These are phyloP conservation scores for Emydura subglobosa DNA, from an alignment of 2,113 vertebrate species.

Conservation along the genomic window DNA sequence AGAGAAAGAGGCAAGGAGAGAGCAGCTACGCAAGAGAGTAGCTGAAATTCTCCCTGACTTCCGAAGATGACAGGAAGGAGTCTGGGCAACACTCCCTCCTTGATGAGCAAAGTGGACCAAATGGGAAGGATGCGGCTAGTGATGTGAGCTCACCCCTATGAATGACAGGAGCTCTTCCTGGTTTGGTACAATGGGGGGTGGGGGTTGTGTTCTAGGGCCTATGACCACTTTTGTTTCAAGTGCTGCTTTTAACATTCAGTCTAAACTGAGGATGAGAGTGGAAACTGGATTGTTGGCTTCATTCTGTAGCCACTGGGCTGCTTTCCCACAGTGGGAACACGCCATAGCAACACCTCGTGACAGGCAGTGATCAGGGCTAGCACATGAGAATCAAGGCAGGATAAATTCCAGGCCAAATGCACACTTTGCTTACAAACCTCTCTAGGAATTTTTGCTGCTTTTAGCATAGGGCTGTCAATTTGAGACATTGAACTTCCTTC, in stretches of 20 bases:
- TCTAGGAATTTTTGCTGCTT: background rate
- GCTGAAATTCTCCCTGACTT: slow-evolving; percentile 91
- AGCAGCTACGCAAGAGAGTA: slow-evolving; percentile 86
- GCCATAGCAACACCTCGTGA: accelerated
- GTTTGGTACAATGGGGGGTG: background rate
- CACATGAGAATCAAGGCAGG: background rate
- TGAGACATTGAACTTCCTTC: background rate
- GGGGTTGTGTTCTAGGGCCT: background rate
- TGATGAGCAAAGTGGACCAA: background rate
- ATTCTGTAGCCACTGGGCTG: background rate
- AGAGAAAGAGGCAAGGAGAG: slow-evolving; percentile 82
- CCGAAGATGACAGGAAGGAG: background rate
- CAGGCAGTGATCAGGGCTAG: background rate
- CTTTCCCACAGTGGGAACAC: background rate
- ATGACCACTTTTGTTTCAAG: background rate
- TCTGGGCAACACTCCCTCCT: background rate
- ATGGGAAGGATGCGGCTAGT: background rate
- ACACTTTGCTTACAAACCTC: background rate
- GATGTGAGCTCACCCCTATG: background rate
- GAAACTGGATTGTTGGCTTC: background rate
- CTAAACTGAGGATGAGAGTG: accelerated
- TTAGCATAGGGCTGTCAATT: background rate
- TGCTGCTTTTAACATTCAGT: background rate
- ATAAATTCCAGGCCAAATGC: background rate
- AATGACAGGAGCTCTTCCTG: background rate